Evolutionary conservation across 2,113 vertebrate genomes (phyloP).

Genomic region (Alaudala cheleensis): DNA sequence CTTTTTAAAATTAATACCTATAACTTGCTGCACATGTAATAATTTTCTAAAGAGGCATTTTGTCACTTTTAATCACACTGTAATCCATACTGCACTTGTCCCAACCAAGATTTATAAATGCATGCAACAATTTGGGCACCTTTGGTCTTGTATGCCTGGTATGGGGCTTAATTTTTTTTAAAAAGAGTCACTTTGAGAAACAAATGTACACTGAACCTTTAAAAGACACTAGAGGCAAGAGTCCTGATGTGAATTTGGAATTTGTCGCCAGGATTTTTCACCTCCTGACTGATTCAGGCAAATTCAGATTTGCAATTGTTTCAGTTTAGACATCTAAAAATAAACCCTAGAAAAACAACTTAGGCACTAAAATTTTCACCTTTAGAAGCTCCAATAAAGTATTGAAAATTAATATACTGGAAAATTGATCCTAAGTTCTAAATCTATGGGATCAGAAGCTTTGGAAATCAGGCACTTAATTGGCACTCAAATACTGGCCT

Average conservation of each 20-base stretch:
- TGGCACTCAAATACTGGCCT: neutral
- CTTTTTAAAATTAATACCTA: neutral
- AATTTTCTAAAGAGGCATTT: neutral
- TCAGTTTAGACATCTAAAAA: neutral
- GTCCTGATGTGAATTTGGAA: neutral
- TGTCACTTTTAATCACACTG: neutral
- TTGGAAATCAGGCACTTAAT: neutral
- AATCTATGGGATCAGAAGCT: neutral
- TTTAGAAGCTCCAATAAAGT: neutral
- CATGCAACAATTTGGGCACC: neutral
- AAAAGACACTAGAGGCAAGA: neutral
- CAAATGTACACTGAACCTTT: neutral
- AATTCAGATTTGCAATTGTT: neutral
- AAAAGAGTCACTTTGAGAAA: neutral
- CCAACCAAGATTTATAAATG: neutral
- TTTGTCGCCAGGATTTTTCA: neutral
- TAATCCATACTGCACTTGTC: neutral
- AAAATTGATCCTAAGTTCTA: neutral
- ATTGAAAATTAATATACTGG: neutral
- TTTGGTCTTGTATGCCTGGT: neutral
- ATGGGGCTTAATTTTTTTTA: neutral
- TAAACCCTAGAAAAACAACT: neutral
- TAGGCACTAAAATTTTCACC: neutral
- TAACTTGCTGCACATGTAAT: neutral
- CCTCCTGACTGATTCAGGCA: neutral